Base-by-base conservation (phyloP, 2,888 invertebrate genomes). In the Lithosia quadra region DNA sequence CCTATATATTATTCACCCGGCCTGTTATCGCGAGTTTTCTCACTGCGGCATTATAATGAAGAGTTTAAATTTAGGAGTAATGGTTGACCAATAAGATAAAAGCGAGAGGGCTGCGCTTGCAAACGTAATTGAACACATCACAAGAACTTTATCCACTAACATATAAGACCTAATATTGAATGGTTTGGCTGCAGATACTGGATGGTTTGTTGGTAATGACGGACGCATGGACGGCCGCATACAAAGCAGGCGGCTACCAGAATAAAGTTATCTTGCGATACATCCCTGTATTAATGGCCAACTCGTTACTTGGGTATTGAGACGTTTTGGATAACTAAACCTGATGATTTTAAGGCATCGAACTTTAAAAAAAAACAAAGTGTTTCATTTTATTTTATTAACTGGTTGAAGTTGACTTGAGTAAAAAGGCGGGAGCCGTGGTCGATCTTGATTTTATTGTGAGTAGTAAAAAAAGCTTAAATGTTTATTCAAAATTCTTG, bases 41-140 rank as follows among this genome's bases (percentile, higher is more conserved):
- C 94, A 90, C 93, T 91, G 91, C 90, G 88, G 91, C 91, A 90
- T 91, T 90, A 91, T 94, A 94, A 94, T 94, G 93, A 94, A 94
- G 94, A 94, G 93, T 94, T 94, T 94, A 94, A 94, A 94, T 94
- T 94, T 94, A 94, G 93, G 92, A 92, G 90, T 94, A 94, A 94
- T 94, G 93, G 92, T 92, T 92, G 93, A 93, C 94, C 94, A 95
- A 94, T 94, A 94, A 94, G 94, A 95, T 94, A 93, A 95, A 94
- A 93, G 91, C 90, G 92, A 93, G 92, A 92, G 91, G 90, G 90
- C 89, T 88, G 83, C 85, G 83, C 86, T 86, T 80, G 80, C 92
- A 84, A 89, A 82, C 58, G 67, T 78, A 81, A 67, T 63, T 64
- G 28, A 74, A 62, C 85, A 58, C 28, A 8, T 68, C 2, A 1